Base-by-base conservation (phyloP, 53 echinoderm and acorn worm genomes). In the Arbacia lixula region DNA sequence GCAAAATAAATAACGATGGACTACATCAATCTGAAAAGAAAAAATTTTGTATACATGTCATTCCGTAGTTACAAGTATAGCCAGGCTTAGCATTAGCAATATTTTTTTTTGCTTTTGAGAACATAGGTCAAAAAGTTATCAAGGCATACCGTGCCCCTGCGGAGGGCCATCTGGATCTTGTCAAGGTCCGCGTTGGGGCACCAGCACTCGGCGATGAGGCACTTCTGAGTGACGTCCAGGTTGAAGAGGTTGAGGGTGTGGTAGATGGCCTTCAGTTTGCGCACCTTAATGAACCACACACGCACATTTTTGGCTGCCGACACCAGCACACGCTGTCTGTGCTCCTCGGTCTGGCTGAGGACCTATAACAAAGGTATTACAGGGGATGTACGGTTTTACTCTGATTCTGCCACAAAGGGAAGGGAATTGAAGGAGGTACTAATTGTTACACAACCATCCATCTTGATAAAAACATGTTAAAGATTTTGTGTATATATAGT, bases 131-230 rank as follows among this genome's bases (percentile, higher is more conserved):
- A n/a, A n/a, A 62, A 28, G 5, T 40, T 71, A 16, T 22, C 21
- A 41, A 46, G 14, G 88, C 93, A 91, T 25, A 93, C 93, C 28
- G 93, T 93, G 21, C 93, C 93, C 52, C 87, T 53, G 33, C 88
- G 72, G n/a, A 93, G 84, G 5, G 93, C 93, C 35, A 62, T 68
- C 74, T 93, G 91, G 33, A 93, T 93, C 17, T 85, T 81, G n/a
- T 93, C 93, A 5, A 93, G 84, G 39, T 93, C 91, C 3, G 68
- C 28, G n/a, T 91, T 84, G 22, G 93, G 93, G 60, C 93, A 93
- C 93, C 93, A 93, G 72, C 93, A 93, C 63, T 93, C 93, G 8
- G 89, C 93, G 56, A 93, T 93, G 36, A 93, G 88, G 77, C 93
- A 93, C 60, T 88, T 93, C 83, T 90, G 90, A 17, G 93, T 93